Evolutionary conservation across 2,888 invertebrate genomes (phyloP).

Genomic region (Clitarchus hookeri): DNA sequence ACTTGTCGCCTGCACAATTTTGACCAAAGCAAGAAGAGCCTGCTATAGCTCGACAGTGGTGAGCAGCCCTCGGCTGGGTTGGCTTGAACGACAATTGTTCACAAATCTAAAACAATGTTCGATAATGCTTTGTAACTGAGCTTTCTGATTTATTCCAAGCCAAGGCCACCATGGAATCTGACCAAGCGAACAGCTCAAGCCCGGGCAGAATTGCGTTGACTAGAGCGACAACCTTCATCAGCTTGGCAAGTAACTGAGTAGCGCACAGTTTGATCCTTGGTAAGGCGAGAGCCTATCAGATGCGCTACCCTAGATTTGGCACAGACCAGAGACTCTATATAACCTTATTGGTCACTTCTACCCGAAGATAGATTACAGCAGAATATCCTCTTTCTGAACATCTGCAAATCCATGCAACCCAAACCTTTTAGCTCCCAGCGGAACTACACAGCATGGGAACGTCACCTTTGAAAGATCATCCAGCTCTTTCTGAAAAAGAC

Average conservation of each 20-base stretch:
- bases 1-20: neutral
- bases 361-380: neutral
- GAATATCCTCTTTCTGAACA: neutral
- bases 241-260: neutral
- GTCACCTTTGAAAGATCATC: neutral
- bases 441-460: neutral
- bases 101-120: neutral
- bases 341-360: neutral
- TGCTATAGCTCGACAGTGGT: neutral
- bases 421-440: neutral
- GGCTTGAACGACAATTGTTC: neutral
- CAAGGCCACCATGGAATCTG: neutral
- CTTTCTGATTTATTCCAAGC: neutral
- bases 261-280: neutral
- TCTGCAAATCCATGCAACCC: neutral
- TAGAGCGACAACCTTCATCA: neutral
- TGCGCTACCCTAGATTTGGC: neutral
- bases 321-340: neutral
- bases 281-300: neutral
- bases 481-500: neutral
- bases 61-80: neutral
- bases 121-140: neutral
- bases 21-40: neutral
- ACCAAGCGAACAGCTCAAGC: neutral
- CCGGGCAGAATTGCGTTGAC: neutral